Evolutionary conservation across 2,113 vertebrate species (phyloP).

Genomic region (Notothenia coriiceps): DNA sequence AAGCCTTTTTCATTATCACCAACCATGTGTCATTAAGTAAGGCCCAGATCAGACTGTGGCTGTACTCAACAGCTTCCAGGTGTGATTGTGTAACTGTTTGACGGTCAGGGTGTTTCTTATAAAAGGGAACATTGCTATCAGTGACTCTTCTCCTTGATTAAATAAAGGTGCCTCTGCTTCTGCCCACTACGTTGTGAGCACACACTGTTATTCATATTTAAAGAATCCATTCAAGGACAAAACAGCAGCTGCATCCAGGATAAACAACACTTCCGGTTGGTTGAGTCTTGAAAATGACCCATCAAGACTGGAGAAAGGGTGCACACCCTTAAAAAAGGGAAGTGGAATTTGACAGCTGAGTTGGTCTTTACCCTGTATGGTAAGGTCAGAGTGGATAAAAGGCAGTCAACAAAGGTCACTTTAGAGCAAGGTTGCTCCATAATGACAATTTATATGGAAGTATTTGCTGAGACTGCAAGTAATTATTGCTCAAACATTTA

Average conservation of each 20-base stretch:
- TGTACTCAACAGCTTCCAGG: too few relatives aligned
- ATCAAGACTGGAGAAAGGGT: conserved; percentile 16
- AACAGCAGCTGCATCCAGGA: conserved; percentile 14
- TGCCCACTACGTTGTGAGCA: conserved; percentile 32
- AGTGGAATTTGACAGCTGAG: conserved; percentile 22
- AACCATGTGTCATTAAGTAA: too few relatives aligned
- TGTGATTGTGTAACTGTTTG: too few relatives aligned
- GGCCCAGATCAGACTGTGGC: too few relatives aligned
- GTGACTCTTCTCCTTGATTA: too few relatives aligned
- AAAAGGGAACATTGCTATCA: too few relatives aligned
- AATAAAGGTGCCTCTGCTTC: not conserved
- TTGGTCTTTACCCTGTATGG: conserved; percentile 21
- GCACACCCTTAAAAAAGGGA: conserved; percentile 22
- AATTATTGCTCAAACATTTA: not conserved
- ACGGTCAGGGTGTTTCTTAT: too few relatives aligned
- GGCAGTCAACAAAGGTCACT: not conserved
- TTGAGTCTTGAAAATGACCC: conserved; percentile 62
- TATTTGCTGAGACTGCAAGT: not conserved
- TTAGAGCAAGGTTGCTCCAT: too few relatives aligned
- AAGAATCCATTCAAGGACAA: not conserved
- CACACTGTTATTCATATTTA: conserved; percentile 27
- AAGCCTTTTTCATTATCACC: too few relatives aligned
- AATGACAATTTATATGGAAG: not conserved
- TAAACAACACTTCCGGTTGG: conserved; percentile 6
- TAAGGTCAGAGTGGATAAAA: not conserved